Base-by-base conservation (phyloP, 2,888 invertebrate genomes). In the Meganola albula region DNA sequence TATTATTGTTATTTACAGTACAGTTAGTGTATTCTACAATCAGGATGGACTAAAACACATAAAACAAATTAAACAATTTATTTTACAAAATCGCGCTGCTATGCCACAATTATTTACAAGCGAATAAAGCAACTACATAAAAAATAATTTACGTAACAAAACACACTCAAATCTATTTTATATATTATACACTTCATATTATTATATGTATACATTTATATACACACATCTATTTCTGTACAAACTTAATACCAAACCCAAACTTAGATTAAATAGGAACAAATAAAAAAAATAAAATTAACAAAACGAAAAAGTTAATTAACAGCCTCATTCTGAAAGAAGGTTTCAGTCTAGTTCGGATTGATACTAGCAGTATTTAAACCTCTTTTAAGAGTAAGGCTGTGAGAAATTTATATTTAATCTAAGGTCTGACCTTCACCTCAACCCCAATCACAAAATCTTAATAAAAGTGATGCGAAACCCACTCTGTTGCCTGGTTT, bases 401-500 rank as follows among this genome's bases (percentile, higher is more conserved):
- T 20, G n/a, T 2, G n/a, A n/a, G 8, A 7, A 20, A 39, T 48
- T 43, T 44, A 31, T 63, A 74, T 79, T 78, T 75, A 78, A 77
- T 74, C 83, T 74, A 74, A 77, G 64, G 52, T 58, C 68, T 58
- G 58, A 40, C 76, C 77, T 38, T 55, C 76, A 78, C 84, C 78
- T 78, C 66, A 83, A 36, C 83, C 79, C 80, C 79, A 84, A 42
- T 83, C 77, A 59, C 84, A 79, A 55, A 84, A 54, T 56, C 64
- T 84, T 54, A 83, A 70, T 64, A 85, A 71, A 60, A 84, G 63
- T 45, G 84, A 78, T 54, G 78, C 58, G 62, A 83, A 84, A 84
- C 86, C 84, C 76, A 87, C 86, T 84, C 85, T 74, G 63, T 85
- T 82, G 21, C 73, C 58, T 37, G 77, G 73, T 46, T 56, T 66